Base-by-base conservation (phyloP, 2,113 vertebrate genomes). In the Upupa epops region DNA sequence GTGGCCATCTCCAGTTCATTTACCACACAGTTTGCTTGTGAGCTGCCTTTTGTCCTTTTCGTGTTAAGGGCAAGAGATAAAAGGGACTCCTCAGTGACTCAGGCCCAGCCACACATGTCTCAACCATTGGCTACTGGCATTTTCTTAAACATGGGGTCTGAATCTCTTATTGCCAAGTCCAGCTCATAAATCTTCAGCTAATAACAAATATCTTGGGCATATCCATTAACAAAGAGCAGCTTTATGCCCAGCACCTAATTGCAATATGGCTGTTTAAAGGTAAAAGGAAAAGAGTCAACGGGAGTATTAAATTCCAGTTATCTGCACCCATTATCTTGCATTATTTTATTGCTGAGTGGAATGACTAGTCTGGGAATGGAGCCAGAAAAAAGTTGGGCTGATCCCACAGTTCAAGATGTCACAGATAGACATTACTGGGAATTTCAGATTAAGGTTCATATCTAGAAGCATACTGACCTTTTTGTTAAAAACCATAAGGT, bases 281-380 rank as follows among this genome's bases (percentile, higher is more conserved):
- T 88, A 94, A 80, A 88, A 55, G 31, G 94, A 83, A 96, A 92
- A 72, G 2, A 52, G n/a, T 49, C 25, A 2, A 54, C 1, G 3
- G 74, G 31, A 89, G 89, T 61, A 86, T 90, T 64, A 88, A 90
- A 89, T 73, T 60, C 40, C 56, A 18, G 84, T 80, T 96, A 97
- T 96, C 94, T 91, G 60, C 45, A 64, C 34, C 29, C 49, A 31
- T 87, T 96, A 97, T 94, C 94, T 94, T 25, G 56, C 58, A 17
- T 59, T 92, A 87, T 64, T 95, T 93, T 95, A 95, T 93, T 61
- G 91, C 68, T 17, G 63, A 83, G 34, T 9, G 4, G 60, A 95
- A 91, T 19, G 60, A 95, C 34, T 63, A 51, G 36, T 70, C 85
- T 5, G 34, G 96, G 90, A 93, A 79, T 3, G 13, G 42, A 37